phyloP scores from a whole-genome alignment of 2,888 invertebrate species.

The Xestia rhomboidea region DNA sequence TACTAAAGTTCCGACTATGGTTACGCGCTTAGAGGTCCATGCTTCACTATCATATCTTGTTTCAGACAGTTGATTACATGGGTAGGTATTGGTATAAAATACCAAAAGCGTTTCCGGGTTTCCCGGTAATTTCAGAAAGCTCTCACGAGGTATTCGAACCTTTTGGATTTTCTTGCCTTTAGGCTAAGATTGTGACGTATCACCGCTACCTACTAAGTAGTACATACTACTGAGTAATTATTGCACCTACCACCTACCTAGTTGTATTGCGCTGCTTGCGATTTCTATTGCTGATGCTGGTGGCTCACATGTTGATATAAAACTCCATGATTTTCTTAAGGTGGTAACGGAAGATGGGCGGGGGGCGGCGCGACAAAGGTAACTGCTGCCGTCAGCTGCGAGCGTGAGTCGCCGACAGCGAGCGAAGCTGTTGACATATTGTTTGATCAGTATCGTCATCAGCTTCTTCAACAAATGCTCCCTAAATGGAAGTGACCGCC shows the following conservation, averaged over 20 bases:
- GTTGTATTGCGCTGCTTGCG: background rate
- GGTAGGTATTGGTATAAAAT: background rate
- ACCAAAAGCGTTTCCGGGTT: background rate
- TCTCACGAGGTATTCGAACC: background rate
- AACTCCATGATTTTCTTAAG: slow-evolving; percentile 50
- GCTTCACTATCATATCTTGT: background rate
- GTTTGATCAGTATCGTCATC: slow-evolving; percentile 23
- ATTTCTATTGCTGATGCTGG: slow-evolving; percentile 10
- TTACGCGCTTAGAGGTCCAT: background rate
- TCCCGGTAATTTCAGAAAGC: background rate
- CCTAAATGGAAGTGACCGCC: background rate
- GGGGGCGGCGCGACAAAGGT: slow-evolving; percentile 33
- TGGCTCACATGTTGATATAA: slow-evolving; percentile 1
- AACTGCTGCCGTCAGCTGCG: slow-evolving; percentile 34
- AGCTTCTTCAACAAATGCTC: slow-evolving; percentile 14
- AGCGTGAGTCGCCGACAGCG: slow-evolving; percentile 45
- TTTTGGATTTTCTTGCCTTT: background rate
- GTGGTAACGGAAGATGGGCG: slow-evolving; percentile 14
- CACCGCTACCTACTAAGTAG: too few species aligned
- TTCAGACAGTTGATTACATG: background rate
- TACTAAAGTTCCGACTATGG: background rate
- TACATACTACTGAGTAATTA: background rate
- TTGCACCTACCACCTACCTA: slow-evolving; percentile 31
- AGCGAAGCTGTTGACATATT: slow-evolving; percentile 41
- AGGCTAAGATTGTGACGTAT: background rate